Evolutionary conservation across 1,140 invertebrate species (phyloP), one percentile per base, ranked within the genome.

Genomic region (Drosophila sucinea): DNA sequence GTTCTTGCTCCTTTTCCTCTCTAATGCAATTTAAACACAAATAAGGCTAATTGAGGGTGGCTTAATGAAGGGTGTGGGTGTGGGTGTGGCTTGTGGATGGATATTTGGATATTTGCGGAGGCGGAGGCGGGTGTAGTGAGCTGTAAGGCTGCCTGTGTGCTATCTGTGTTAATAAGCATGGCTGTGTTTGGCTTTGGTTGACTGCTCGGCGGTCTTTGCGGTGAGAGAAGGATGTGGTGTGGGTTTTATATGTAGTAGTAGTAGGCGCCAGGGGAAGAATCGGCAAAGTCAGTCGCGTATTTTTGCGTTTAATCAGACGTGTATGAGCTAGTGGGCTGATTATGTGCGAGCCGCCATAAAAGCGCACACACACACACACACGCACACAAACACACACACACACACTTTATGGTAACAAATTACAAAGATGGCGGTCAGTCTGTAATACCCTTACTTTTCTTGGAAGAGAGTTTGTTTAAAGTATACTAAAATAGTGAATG

Each of bases 1-100:
- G 11, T 38, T 70, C 40, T 41, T 66, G 51, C 25, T 47, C 25
- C 60, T 60, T 66, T 44, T 65, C 40, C 10, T 40, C 60, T 68
- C 77, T 84, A 84, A 84, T 84, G 69, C 81, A 84, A 84, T 84
- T 85, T 85, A 85, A 85, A 85, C 82, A 85, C 82, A 85, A 85
- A 85, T 81, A 81, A 66, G 74, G 78, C 82, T 85, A 85, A 85
- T 85, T 85, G 81, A 71, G 69, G 77, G 76, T 66, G 61, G 65
- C 51, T 51, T 51, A 51, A 51, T 51, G 44, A 51, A 51, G 23
- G 25, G 44, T 51, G 6, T 2, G 44, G 8, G 44, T 38, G 32
- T 11, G 56, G 2, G 41, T 51, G 40, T 35, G 32, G 66, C 40
- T 41, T 44, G 64, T 40, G 33, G 25, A 17, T 29, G 55, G 47